phyloP scores from a whole-genome alignment of 2,113 vertebrate species.

The Dipodomys spectabilis region DNA sequence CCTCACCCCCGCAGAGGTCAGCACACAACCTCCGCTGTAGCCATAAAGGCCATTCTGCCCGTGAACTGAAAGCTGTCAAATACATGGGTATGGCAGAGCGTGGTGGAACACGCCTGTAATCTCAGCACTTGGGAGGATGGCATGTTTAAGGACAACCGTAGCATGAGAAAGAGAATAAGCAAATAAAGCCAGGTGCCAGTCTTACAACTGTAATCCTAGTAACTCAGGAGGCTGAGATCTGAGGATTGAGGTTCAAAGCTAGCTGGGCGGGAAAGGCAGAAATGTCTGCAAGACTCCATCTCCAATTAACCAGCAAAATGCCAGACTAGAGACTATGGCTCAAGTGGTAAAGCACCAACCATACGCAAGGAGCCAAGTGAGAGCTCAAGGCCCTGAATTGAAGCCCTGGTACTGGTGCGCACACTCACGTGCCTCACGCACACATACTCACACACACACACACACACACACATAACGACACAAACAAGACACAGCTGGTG shows the following conservation, averaged over 20 bases:
- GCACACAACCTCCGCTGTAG: background rate
- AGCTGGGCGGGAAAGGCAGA: background rate
- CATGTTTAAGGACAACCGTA: no score
- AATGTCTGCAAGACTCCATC: no score
- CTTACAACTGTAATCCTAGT: background rate
- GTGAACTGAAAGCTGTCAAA: background rate
- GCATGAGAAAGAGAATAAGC: background rate
- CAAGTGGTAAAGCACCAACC: no score
- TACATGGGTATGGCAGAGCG: background rate
- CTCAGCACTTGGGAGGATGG: background rate
- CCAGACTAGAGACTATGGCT: no score
- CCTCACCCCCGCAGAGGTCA: background rate
- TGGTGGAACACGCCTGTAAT: background rate
- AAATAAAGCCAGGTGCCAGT: background rate
- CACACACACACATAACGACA: background rate
- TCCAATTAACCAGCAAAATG: no score
- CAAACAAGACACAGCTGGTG: background rate
- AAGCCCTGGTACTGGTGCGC: no score
- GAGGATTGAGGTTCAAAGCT: background rate
- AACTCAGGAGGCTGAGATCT: background rate
- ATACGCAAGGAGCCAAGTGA: no score
- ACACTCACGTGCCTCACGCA: no score
- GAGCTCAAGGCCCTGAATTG: no score
- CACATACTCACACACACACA: background rate
- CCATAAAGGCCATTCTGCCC: background rate